Percentiles rank a stretch among this genome's conserved stretches.
Evolutionary conservation across 2,888 invertebrate genomes (phyloP).

Genomic region (Habroteleia sp.): DNA sequence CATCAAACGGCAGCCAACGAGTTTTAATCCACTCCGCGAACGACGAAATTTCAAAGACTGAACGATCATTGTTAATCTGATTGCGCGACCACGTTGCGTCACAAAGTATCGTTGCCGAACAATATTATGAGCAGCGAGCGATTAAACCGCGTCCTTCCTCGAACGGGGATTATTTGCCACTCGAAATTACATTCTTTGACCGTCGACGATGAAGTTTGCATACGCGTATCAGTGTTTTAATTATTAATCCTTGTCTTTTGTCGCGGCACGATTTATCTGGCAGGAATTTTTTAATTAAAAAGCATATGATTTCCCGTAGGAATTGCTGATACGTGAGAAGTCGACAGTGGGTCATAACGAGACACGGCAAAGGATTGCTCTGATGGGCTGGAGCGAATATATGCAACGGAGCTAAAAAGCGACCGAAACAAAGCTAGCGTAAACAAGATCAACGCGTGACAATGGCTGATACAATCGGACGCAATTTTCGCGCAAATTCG

Average conservation of each 20-base stretch:
- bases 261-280: constrained; percentile 10
- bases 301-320: constrained; percentile 51
- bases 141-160: constrained; percentile 5
- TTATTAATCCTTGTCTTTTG: constrained; percentile 48
- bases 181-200: constrained; percentile 31
- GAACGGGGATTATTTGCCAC: neutral
- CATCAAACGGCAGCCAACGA: constrained; percentile 14
- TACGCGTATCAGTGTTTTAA: constrained; percentile 21
- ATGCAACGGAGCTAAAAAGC: constrained; percentile 5
- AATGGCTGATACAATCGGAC: neutral
- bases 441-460: constrained; percentile 13
- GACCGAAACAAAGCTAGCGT: constrained; percentile 1
- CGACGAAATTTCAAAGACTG: constrained; percentile 4
- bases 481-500: neutral
- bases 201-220: constrained; percentile 6
- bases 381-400: neutral
- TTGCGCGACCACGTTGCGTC: constrained; percentile 12
- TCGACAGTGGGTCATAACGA: constrained; percentile 35
- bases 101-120: constrained; percentile 12
- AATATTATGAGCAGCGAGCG: constrained; percentile 18
- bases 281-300: constrained; percentile 53
- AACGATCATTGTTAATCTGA: constrained; percentile 22
- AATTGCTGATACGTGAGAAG: constrained; percentile 27
- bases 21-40: neutral
- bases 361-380: constrained; percentile 14